A percentile compares a stretch with the other conserved stretches of the same genome.
Evolutionary conservation across 2,888 invertebrate genomes (phyloP).

Genomic region (Tortrix viridana): DNA sequence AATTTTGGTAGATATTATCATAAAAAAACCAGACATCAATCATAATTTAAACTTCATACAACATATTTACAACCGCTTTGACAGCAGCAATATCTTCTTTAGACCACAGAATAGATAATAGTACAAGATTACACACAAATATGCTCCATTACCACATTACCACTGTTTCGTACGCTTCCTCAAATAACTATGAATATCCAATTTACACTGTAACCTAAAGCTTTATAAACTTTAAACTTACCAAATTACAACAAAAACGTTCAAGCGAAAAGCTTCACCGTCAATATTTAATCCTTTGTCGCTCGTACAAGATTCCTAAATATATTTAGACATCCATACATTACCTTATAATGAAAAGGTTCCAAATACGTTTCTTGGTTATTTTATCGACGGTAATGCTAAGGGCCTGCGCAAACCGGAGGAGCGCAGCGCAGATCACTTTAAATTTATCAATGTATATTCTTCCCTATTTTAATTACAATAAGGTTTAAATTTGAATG

Average conservation of each 20-base stretch:
- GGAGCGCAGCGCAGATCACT: too few relatives aligned
- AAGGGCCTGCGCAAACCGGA: too few relatives aligned
- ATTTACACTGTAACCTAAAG: slow-evolving; percentile 61
- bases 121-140: slow-evolving; percentile 65
- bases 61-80: slow-evolving; percentile 18
- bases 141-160: slow-evolving; percentile 59
- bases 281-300: slow-evolving; percentile 4
- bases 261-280: too few relatives aligned
- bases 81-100: slow-evolving; percentile 40
- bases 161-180: slow-evolving; percentile 53
- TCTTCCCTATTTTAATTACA: too few relatives aligned
- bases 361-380: neutral
- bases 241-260: too few relatives aligned
- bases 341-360: slow-evolving; percentile 8
- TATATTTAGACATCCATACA: neutral
- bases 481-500: too few relatives aligned
- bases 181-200: slow-evolving; percentile 61
- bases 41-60: slow-evolving; percentile 29
- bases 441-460: too few relatives aligned
- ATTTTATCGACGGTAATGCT: slow-evolving; percentile 20
- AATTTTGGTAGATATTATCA: too few relatives aligned
- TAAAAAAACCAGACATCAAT: slow-evolving; percentile 12
- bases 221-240: too few relatives aligned
- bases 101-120: too few relatives aligned
- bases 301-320: neutral